Percentiles rank a stretch among this genome's conserved stretches.
Evolutionary conservation across 2,113 vertebrate genomes (phyloP).

Genomic region (Spheniscus mendiculus): DNA sequence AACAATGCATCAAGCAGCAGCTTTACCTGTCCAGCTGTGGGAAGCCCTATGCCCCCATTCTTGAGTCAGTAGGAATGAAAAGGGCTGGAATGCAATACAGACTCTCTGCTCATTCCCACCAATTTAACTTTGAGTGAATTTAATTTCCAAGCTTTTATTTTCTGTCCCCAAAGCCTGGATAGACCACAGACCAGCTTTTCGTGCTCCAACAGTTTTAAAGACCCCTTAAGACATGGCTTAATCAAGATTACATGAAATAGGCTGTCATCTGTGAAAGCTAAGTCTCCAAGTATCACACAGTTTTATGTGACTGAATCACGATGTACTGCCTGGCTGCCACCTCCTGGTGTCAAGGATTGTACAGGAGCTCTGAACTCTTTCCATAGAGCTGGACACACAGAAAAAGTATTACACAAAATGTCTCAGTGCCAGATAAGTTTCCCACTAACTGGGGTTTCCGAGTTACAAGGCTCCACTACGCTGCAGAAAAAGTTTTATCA

Average conservation of each 20-base stretch:
- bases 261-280: not conserved
- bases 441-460: not conserved
- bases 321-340: not conserved
- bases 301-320: not conserved
- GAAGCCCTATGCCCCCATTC: not conserved
- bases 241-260: not conserved
- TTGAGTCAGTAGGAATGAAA: not conserved
- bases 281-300: not conserved
- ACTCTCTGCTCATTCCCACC: not conserved
- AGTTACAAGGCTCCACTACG: not conserved
- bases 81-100: not conserved
- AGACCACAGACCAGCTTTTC: not conserved
- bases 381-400: not conserved
- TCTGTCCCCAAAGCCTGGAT: not conserved
- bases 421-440: not conserved
- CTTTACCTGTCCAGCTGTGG: not conserved
- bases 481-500: not conserved
- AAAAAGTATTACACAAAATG: not conserved
- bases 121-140: not conserved
- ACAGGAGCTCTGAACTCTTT: not conserved
- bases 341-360: not conserved
- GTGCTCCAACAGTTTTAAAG: not conserved
- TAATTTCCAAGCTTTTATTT: not conserved
- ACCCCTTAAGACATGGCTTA: not conserved
- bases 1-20: not conserved